Conservation (phyloP, 2,888 invertebrate genomes). For the Pinctada fucata region DNA sequence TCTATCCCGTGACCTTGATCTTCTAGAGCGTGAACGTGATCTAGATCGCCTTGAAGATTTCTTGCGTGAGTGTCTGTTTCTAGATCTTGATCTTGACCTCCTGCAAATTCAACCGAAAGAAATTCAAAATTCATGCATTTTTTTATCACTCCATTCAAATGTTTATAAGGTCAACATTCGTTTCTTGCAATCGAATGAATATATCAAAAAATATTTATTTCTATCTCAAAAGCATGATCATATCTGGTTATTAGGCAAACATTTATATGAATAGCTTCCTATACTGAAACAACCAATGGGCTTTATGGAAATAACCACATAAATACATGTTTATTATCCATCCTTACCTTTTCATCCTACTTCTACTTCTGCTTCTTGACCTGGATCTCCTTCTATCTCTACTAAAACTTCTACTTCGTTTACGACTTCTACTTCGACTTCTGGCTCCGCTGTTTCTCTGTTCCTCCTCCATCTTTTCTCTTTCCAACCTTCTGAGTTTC, state of each 20-base stretch:
- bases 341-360: constrained; percentile 23
- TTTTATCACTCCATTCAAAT: neutral
- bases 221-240: too few relatives aligned
- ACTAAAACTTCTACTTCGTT: constrained; percentile 47
- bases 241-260: too few relatives aligned
- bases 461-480: constrained; percentile 56
- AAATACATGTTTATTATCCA: neutral
- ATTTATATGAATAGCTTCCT: too few relatives aligned
- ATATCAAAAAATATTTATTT: too few relatives aligned
- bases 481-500: constrained; percentile 76
- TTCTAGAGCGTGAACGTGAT: constrained; percentile 53
- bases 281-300: too few relatives aligned
- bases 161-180: neutral
- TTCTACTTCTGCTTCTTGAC: constrained; percentile 36
- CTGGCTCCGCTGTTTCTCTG: constrained; percentile 47
- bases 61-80: constrained; percentile 47
- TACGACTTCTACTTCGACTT: constrained; percentile 53
- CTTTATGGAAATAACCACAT: too few relatives aligned
- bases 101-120: constrained; percentile 27
- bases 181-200: neutral
- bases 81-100: constrained; percentile 53
- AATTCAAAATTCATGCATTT: constrained; percentile 9
- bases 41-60: constrained; percentile 55
- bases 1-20: constrained; percentile 29
- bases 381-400: constrained; percentile 44